Evolutionary conservation across 2,113 vertebrate species (phyloP).

Genomic region (Seriola rivoliana): DNA sequence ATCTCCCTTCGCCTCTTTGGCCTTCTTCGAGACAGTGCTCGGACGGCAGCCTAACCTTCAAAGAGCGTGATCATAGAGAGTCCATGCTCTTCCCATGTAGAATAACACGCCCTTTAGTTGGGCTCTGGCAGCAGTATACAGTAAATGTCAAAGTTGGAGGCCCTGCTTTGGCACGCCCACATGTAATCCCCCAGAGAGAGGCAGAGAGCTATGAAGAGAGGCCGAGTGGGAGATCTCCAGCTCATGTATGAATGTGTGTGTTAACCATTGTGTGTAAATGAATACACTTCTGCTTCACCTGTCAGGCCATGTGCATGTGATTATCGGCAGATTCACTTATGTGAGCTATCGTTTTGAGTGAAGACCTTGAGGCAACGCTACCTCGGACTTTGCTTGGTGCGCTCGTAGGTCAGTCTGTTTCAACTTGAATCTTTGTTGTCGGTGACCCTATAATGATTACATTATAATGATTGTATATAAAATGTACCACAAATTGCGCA

Average conservation of each 20-base stretch:
- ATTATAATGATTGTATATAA: neutral
- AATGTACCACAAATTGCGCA: too few species aligned
- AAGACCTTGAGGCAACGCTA: neutral
- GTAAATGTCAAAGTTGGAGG: constrained; percentile 68
- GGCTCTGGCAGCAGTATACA: constrained; percentile 36
- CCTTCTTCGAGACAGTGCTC: constrained; percentile 51
- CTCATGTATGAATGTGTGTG: neutral
- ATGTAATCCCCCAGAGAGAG: constrained; percentile 40
- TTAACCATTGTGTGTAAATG: neutral
- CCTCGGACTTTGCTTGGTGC: neutral
- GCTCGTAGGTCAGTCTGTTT: constrained; percentile 31
- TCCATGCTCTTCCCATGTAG: constrained; percentile 44
- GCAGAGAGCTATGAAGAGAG: constrained; percentile 18
- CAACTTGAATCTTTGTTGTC: constrained; percentile 19
- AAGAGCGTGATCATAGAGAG: constrained; percentile 60
- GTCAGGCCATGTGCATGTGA: neutral
- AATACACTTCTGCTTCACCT: neutral
- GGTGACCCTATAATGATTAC: neutral
- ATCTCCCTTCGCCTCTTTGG: constrained; percentile 53
- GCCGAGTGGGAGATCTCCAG: neutral
- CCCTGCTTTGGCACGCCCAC: constrained; percentile 33
- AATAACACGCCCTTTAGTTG: constrained; percentile 54
- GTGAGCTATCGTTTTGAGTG: neutral
- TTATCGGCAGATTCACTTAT: neutral
- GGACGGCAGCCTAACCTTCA: constrained; percentile 73